Conservation (phyloP, 92 coral and sea anemone genomes). For the Blastomussa wellsi region DNA sequence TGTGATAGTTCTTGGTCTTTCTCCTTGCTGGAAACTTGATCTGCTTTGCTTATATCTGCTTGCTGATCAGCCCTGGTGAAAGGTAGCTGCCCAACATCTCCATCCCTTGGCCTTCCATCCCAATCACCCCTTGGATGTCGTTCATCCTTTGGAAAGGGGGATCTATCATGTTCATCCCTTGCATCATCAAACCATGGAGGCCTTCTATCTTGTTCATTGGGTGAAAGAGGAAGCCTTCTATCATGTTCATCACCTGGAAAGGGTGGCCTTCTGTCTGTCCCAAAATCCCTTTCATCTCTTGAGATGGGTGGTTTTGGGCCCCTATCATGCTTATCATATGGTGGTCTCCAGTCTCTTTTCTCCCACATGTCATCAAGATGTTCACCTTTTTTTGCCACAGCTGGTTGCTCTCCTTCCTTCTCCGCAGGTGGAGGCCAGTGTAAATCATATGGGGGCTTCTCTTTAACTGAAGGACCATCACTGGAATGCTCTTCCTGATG, state of each 20-base stretch:
- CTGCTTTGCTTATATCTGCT: constrained; percentile 24
- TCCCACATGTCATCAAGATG: neutral
- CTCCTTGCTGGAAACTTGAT: neutral
- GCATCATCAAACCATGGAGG: neutral
- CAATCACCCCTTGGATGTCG: constrained; percentile 11
- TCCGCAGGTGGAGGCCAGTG: constrained; percentile 26
- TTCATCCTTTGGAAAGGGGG: constrained; percentile 6
- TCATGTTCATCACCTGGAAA: constrained; percentile 21
- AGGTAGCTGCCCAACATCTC: constrained; percentile 46
- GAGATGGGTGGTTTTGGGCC: constrained; percentile 28
- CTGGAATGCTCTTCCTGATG: neutral
- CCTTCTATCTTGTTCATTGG: constrained; percentile 12
- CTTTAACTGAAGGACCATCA: neutral
- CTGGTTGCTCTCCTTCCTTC: constrained; percentile 14
- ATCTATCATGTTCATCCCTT: too few relatives aligned
- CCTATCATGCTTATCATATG: constrained; percentile 7
- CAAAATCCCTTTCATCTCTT: constrained; percentile 26
- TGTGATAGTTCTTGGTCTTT: neutral
- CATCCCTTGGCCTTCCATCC: constrained; percentile 37
- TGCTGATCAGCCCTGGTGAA: constrained; percentile 19
- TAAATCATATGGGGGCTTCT: neutral
- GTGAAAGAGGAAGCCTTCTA: constrained; percentile 18
- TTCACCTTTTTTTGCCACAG: constrained; percentile 22
- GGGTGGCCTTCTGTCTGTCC: constrained; percentile 27
- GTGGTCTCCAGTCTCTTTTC: constrained; percentile 30